A percentile compares a stretch with the other conserved stretches of the same genome.
Evolutionary conservation across 1,140 invertebrate species (phyloP).

Genomic region (Caenorhabditis briggsae): DNA sequence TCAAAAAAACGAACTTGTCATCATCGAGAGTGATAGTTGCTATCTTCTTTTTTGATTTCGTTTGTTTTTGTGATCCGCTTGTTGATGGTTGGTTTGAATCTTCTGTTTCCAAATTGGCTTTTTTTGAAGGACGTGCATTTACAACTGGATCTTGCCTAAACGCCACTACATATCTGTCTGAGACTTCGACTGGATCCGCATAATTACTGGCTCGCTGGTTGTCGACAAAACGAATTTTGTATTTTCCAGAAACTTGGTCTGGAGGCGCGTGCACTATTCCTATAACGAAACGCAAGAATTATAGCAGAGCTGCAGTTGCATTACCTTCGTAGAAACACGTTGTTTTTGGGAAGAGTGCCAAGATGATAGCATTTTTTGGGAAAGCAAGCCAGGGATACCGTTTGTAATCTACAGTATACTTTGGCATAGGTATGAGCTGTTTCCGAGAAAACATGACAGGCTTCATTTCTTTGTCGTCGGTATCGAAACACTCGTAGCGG

Average conservation of each 20-base stretch:
- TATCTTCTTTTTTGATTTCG: background rate
- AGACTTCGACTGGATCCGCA: background rate
- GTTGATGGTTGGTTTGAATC: background rate
- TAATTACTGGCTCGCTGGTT: background rate
- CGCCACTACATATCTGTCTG: constrained; percentile 3
- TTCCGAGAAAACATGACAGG: constrained; percentile 7
- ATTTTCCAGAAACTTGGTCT: background rate
- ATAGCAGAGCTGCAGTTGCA: background rate
- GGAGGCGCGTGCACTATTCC: background rate
- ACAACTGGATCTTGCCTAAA: background rate
- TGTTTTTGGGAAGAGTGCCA: background rate
- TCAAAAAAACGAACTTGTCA: background rate
- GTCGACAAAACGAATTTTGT: background rate
- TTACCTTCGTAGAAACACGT: constrained; percentile 37
- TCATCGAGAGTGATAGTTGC: background rate
- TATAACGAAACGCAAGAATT: background rate
- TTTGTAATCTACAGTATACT: background rate
- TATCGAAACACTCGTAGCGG: constrained; percentile 23
- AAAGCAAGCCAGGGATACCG: background rate
- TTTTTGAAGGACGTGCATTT: background rate
- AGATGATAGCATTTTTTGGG: background rate
- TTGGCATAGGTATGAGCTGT: constrained; percentile 2
- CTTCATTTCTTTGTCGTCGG: constrained; percentile 9
- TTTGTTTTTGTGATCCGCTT: background rate
- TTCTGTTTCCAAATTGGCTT: background rate